Percentiles rank a stretch among this genome's conserved stretches.
These are phyloP conservation scores for Phylloscopus trochilus DNA, from an alignment of 2,113 vertebrate species.

Conservation along the genomic window DNA sequence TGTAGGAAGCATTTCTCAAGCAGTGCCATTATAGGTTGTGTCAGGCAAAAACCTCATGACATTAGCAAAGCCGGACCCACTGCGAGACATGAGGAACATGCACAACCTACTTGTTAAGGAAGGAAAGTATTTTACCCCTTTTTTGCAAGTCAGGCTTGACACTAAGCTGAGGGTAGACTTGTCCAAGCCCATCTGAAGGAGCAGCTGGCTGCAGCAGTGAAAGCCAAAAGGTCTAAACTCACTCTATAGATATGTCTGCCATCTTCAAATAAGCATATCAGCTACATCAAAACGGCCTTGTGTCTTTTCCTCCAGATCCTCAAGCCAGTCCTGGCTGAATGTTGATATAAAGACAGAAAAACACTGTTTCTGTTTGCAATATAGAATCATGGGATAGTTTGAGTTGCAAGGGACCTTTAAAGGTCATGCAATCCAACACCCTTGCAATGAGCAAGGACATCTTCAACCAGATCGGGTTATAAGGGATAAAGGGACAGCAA, in stretches of 20 bases:
- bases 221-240: neutral
- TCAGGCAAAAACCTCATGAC: neutral
- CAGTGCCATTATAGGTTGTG: neutral
- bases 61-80: neutral
- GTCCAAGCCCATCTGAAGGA: neutral
- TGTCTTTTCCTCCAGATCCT: neutral
- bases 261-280: neutral
- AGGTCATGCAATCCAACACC: neutral
- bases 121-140: neutral
- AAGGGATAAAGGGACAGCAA: neutral
- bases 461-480: neutral
- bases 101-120: neutral
- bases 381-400: neutral
- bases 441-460: neutral
- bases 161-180: neutral
- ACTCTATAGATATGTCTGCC: neutral
- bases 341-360: neutral
- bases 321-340: neutral
- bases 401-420: neutral
- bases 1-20: neutral
- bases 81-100: neutral
- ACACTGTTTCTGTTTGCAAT: neutral
- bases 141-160: neutral
- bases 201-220: neutral
- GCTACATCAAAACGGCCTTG: neutral